phyloP scores from a whole-genome alignment of 2,888 invertebrate species.

The Protonemura montana region DNA sequence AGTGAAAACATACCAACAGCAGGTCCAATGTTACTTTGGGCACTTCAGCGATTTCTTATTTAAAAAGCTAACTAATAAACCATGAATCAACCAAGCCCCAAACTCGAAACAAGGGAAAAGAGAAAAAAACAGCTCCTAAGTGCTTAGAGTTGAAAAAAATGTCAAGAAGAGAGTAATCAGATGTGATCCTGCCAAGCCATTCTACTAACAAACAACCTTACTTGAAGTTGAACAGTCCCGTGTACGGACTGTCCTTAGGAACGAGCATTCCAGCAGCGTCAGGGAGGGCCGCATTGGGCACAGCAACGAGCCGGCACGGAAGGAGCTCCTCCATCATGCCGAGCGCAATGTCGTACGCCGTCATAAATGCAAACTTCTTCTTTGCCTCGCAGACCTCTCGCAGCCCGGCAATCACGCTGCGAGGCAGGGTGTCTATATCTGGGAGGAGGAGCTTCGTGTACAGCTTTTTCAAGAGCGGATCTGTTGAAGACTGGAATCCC shows the following conservation, averaged over 20 bases:
- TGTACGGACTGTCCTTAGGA: constrained; percentile 28
- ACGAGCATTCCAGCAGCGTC: constrained; percentile 28
- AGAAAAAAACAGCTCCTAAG: too few relatives aligned
- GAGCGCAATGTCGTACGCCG: constrained; percentile 37
- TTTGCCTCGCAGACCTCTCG: neutral
- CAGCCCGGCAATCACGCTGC: constrained; percentile 18
- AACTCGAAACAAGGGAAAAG: too few relatives aligned
- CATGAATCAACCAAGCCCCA: too few relatives aligned
- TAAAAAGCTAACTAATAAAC: too few relatives aligned
- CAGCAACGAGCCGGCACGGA: constrained; percentile 24
- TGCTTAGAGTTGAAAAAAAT: too few relatives aligned
- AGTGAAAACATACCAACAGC: too few relatives aligned
- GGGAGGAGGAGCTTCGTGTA: constrained; percentile 34
- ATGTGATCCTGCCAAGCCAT: too few relatives aligned
- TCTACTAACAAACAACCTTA: too few relatives aligned
- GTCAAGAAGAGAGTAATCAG: too few relatives aligned
- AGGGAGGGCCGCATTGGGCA: neutral
- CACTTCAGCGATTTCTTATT: too few relatives aligned
- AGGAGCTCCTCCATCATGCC: constrained; percentile 32
- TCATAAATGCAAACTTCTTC: constrained; percentile 35
- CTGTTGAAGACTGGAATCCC: neutral
- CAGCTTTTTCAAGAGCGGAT: constrained; percentile 10
- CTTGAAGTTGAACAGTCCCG: constrained; percentile 25
- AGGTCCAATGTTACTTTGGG: too few relatives aligned
- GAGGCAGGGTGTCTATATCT: neutral